phyloP scores from a whole-genome alignment of 2,888 invertebrate genomes.

The Alloscopus bannaensis region DNA sequence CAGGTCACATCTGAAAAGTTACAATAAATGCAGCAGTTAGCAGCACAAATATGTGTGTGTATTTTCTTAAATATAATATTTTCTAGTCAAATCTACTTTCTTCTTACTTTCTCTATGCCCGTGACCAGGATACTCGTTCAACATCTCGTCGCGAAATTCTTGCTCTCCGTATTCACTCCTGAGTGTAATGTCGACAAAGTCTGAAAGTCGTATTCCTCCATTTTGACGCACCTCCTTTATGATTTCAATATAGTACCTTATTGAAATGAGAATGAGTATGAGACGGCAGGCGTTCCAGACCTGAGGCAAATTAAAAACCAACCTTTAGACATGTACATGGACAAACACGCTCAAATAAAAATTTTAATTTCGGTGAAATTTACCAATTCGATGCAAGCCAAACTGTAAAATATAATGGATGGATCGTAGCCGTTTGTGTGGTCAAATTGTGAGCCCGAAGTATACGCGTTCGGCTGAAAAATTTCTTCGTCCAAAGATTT shows the following conservation, averaged over 20 bases:
- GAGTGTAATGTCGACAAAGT: constrained; percentile 11
- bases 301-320: not conserved
- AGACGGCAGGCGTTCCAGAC: constrained; percentile 18
- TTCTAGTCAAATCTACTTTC: not conserved
- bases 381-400: constrained; percentile 23
- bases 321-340: not conserved
- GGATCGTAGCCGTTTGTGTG: not conserved
- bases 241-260: constrained; percentile 29
- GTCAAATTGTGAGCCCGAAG: too few species aligned
- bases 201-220: constrained; percentile 15
- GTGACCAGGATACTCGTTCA: constrained; percentile 31
- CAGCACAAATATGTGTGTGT: too few species aligned
- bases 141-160: constrained; percentile 32
- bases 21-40: too few species aligned
- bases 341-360: not conserved
- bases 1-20: constrained; percentile 8
- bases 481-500: too few species aligned
- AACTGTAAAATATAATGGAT: constrained; percentile 9
- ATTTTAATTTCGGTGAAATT: not conserved
- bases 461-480: too few species aligned
- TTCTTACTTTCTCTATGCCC: constrained; percentile 31
- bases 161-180: not conserved
- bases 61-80: too few species aligned
- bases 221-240: constrained; percentile 26
- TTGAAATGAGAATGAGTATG: constrained; percentile 3